phyloP scores from a whole-genome alignment of 2,888 invertebrate genomes.

The Synergus umbraculus region DNA sequence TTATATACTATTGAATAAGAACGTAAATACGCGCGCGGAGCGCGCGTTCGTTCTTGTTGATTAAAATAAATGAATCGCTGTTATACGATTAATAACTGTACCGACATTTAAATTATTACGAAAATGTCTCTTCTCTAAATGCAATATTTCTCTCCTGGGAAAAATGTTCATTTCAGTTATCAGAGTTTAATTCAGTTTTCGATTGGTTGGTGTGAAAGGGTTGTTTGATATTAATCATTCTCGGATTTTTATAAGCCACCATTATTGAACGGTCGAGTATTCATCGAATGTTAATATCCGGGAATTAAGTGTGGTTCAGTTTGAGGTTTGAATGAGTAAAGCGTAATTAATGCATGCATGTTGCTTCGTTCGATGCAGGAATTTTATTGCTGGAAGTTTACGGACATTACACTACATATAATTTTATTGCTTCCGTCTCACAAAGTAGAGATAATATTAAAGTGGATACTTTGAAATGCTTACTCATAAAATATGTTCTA shows the following conservation, averaged over 20 bases:
- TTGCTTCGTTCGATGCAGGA: neutral
- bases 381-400: neutral
- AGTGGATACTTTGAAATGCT: neutral
- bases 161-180: neutral
- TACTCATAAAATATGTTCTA: neutral
- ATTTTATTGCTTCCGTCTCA: neutral
- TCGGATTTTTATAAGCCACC: neutral
- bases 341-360: slow-evolving; percentile 6
- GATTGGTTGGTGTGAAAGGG: neutral
- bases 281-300: slow-evolving; percentile 33
- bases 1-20: too few relatives aligned
- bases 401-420: neutral
- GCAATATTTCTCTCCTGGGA: neutral
- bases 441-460: neutral
- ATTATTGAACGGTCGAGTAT: neutral
- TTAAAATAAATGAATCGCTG: too few relatives aligned
- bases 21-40: too few relatives aligned
- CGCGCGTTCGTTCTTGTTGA: too few relatives aligned
- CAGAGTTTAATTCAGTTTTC: neutral
- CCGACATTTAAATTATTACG: neutral
- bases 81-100: neutral
- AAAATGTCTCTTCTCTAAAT: neutral
- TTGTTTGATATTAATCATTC: neutral
- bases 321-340: slow-evolving; percentile 22
- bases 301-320: slow-evolving; percentile 3